Percentiles rank a stretch among this genome's conserved stretches.
phyloP scores from a whole-genome alignment of 2,888 invertebrate genomes.

The Hartigia nigra region DNA sequence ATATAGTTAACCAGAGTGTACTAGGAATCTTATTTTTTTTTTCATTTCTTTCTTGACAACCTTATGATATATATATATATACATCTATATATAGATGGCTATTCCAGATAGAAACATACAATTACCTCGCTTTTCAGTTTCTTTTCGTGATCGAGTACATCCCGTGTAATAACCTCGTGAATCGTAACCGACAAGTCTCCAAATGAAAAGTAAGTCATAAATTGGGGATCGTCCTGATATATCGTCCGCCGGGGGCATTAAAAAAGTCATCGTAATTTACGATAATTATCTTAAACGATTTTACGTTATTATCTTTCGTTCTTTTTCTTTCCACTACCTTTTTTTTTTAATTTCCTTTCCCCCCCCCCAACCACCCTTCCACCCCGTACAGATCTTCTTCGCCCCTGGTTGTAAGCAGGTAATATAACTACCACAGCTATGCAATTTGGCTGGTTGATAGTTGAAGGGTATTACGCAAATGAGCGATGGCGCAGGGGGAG shows the following conservation, averaged over 20 bases:
- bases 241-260: background rate
- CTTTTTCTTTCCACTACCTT: background rate
- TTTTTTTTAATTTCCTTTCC: too few relatives aligned
- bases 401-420: background rate
- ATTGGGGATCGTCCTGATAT: conserved; percentile 16
- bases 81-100: background rate
- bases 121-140: background rate
- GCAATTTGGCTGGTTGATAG: background rate
- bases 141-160: background rate
- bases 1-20: background rate
- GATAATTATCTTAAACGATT: conserved; percentile 18
- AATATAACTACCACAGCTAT: background rate
- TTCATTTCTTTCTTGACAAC: too few relatives aligned
- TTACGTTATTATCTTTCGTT: conserved; percentile 10
- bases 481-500: background rate
- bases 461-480: background rate
- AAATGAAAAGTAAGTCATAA: conserved; percentile 16
- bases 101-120: background rate
- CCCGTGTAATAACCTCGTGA: background rate
- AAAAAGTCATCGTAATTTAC: conserved; percentile 14
- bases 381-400: background rate
- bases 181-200: background rate
- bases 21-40: background rate
- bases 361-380: background rate
- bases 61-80: too few relatives aligned